Percentiles rank a stretch among this genome's conserved stretches.
Evolutionary conservation across 2,888 invertebrate species (phyloP).

Genomic region (Troides aeacus): DNA sequence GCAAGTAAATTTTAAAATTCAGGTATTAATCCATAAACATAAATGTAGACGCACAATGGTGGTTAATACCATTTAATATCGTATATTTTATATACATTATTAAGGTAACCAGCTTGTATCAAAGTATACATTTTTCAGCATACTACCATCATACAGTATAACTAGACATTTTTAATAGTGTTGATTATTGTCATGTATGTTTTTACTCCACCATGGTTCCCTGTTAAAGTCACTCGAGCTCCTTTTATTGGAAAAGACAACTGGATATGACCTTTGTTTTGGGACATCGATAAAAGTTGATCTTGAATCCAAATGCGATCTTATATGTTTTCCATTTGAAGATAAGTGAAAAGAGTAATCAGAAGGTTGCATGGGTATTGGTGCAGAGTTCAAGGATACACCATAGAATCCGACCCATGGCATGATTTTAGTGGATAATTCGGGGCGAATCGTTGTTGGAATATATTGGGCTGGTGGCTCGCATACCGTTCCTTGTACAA

Average conservation of each 20-base stretch:
- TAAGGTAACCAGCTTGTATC: conserved; percentile 20
- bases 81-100: conserved; percentile 1
- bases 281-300: conserved; percentile 45
- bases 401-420: conserved; percentile 29
- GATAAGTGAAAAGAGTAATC: conserved; percentile 3
- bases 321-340: neutral
- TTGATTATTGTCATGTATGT: conserved; percentile 40
- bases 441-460: conserved; percentile 25
- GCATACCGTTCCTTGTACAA: conserved; percentile 87
- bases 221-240: conserved; percentile 26
- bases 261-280: conserved; percentile 40
- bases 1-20: too few relatives aligned
- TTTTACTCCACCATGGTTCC: conserved; percentile 50
- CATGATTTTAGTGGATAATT: conserved; percentile 15
- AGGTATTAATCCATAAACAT: too few relatives aligned
- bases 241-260: conserved; percentile 19
- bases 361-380: conserved; percentile 3
- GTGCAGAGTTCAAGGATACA: conserved; percentile 5
- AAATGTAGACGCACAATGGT: too few relatives aligned
- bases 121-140: conserved; percentile 35
- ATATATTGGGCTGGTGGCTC: conserved; percentile 55
- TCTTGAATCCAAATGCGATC: conserved; percentile 36
- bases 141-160: conserved; percentile 36
- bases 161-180: conserved; percentile 15
- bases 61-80: too few relatives aligned